Base-by-base conservation (phyloP, 2,113 vertebrate genomes). In the Barnardius zonarius region DNA sequence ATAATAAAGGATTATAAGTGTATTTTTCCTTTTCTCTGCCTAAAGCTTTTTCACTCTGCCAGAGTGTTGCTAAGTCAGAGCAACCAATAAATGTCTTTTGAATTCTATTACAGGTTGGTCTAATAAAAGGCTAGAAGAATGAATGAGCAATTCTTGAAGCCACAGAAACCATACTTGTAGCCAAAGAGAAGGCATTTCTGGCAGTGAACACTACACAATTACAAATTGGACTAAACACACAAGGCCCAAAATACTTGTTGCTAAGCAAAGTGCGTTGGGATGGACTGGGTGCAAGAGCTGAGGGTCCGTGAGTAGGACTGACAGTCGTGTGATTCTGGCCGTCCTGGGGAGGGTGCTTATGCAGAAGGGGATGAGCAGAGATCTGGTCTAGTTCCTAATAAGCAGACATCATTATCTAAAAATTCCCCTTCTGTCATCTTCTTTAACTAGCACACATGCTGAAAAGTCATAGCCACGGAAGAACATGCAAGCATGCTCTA, bases 71-170 rank as follows among this genome's bases (percentile, higher is more conserved):
- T 84, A 91, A 88, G 81, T 90, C 89, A 90, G 82, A 86, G 77
- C 33, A 69, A 90, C 83, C 74, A 85, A 83, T 91, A 87, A 95
- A 93, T 88, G 64, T 80, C 86, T 94, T 13, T 74, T 90, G 92
- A 86, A 61, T 96, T 95, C 43, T 95, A 83, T 93, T 97, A 88
- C 92, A 95, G 79, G 88, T 96, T 92, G 79, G 85, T 96, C 83
- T 96, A 93, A 96, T 95, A 95, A 95, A 97, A 93, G 89, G 46
- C 81, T 95, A 86, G 91, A 94, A 86, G 92, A 95, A 90, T 78
- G 85, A 95, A 92, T 83, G 94, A 95, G 85, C 84, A 86, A 51
- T 78, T 93, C 78, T 88, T 92, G 91, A 95, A 95, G 91, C 94
- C 84, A 84, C 94, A 91, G 82, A 95, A 91, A 41, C 84, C 80